A percentile compares a stretch with the other conserved stretches of the same genome.
Conservation (phyloP, 2,888 invertebrate genomes). For the Tenthredo amoena region DNA sequence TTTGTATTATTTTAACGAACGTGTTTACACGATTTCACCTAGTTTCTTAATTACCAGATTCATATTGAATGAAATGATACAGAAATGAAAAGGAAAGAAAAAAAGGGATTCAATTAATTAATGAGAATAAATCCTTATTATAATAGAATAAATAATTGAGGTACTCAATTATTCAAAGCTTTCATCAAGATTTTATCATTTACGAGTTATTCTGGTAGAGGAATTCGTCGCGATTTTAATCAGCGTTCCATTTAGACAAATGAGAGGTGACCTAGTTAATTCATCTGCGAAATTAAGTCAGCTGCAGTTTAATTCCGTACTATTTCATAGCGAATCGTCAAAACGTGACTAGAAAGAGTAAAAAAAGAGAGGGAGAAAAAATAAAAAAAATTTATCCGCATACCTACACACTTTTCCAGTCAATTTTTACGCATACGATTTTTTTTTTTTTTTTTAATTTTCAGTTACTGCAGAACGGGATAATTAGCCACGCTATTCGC, state of each 20-base stretch:
- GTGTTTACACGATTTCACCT: too few relatives aligned
- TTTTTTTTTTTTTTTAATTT: background rate
- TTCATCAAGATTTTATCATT: background rate
- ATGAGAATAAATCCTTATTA: background rate
- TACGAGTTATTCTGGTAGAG: background rate
- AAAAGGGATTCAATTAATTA: background rate
- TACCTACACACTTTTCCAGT: background rate
- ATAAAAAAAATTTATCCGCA: background rate
- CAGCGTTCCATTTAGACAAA: background rate
- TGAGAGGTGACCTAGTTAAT: background rate
- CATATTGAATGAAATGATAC: too few relatives aligned
- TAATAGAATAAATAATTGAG: background rate
- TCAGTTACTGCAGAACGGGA: background rate
- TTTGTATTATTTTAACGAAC: too few relatives aligned
- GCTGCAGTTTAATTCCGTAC: background rate
- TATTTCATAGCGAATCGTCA: background rate
- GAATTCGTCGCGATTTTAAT: background rate
- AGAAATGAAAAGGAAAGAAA: background rate
- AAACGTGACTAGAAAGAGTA: background rate
- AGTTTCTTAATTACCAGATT: too few relatives aligned
- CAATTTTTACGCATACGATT: background rate
- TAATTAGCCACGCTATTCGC: background rate
- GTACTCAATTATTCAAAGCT: background rate
- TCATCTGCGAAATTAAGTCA: background rate
- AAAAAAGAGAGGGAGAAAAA: background rate